Conservation (phyloP, 2,113 vertebrate species). For the Marcusenius ussheri region DNA sequence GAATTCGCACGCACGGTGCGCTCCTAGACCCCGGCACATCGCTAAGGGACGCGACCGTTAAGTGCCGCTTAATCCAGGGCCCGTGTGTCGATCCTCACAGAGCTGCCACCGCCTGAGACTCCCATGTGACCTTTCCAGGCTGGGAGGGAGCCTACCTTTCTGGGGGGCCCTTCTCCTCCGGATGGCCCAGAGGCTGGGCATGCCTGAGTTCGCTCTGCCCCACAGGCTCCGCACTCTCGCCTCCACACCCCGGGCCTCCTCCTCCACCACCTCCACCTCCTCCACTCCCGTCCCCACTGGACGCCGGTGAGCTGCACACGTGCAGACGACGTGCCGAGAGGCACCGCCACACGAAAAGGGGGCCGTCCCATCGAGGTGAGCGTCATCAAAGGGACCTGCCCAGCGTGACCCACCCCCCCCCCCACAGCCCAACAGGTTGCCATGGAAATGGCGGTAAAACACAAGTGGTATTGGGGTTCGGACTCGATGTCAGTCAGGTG, state of each 20-base stretch:
- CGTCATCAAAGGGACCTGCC: slow-evolving; percentile 37
- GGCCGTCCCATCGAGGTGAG: slow-evolving; percentile 26
- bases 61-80: not conserved
- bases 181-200: slow-evolving; percentile 22
- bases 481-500: not conserved
- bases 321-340: slow-evolving; percentile 20
- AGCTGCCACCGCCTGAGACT: not conserved
- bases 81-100: not conserved
- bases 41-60: not conserved
- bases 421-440: slow-evolving; percentile 39
- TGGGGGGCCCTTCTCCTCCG: not conserved
- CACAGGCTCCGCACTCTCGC: not conserved
- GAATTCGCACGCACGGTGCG: not conserved
- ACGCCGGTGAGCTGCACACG: slow-evolving; percentile 35
- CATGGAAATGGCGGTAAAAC: slow-evolving; percentile 45
- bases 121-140: not conserved
- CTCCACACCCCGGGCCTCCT: slow-evolving; percentile 25
- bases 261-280: not conserved
- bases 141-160: slow-evolving; percentile 23
- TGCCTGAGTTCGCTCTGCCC: slow-evolving; percentile 20
- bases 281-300: not conserved
- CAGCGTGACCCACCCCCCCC: slow-evolving; percentile 30
- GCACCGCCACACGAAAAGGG: not conserved
- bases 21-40: not conserved
- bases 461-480: not conserved